phyloP scores from a whole-genome alignment of 1,140 invertebrate species.

The Branchinecta lynchi region DNA sequence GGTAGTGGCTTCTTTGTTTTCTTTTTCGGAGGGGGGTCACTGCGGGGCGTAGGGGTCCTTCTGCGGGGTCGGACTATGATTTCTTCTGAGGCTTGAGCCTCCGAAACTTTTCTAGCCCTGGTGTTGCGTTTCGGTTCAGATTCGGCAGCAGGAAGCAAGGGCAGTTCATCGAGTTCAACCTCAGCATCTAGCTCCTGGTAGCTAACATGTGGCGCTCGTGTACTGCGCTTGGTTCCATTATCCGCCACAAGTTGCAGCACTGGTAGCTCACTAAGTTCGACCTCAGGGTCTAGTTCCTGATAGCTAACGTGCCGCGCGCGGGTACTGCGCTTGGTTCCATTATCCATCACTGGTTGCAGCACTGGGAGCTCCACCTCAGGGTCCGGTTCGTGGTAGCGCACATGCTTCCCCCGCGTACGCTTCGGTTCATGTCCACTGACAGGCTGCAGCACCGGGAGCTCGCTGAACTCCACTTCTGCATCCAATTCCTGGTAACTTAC shows the following conservation, averaged over 20 bases:
- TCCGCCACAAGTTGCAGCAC: no score
- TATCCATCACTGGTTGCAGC: no score
- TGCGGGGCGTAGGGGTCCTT: neutral
- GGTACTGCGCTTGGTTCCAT: neutral
- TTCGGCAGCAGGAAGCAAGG: neutral
- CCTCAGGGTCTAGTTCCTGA: neutral
- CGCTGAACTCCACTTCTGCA: neutral
- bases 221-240: neutral
- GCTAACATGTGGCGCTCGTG: neutral
- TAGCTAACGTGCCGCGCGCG: neutral
- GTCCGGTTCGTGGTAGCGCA: no score
- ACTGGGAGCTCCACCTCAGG: no score
- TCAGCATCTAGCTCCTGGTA: neutral
- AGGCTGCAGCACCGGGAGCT: no score
- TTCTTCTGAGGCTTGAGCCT: neutral
- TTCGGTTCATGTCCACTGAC: no score
- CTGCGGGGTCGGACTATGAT: neutral
- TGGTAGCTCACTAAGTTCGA: neutral
- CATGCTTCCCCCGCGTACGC: no score
- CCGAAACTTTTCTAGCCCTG: neutral
- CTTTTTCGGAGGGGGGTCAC: neutral
- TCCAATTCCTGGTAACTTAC: neutral
- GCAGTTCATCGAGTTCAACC: neutral
- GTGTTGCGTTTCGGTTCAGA: neutral
- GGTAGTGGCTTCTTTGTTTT: neutral